Evolutionary conservation across 2,113 vertebrate species (phyloP), one percentile per base, ranked within the genome.

Genomic region (Bos taurus): DNA sequence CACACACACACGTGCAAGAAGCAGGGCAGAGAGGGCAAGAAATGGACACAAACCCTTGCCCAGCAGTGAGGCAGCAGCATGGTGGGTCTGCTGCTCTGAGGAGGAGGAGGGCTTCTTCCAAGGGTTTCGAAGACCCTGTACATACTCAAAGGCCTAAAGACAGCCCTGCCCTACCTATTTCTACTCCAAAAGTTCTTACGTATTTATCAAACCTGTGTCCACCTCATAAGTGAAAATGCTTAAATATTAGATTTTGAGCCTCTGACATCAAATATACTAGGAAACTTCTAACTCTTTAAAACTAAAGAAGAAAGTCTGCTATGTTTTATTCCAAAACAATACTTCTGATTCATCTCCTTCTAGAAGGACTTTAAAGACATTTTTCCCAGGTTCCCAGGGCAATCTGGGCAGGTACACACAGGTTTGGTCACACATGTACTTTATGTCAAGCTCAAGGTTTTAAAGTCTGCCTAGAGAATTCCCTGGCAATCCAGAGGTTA

Each of bases 221-320:
- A 33, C 8, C 84, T 93, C 78, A 52, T 62, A 54, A 26, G 12
- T 74, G 36, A 88, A 95, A 96, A n/a, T 36, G 57, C 19, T 93
- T 67, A 89, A 97, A 30, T 48, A 43, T 16, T 21, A 83, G 33
- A 83, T 54, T 23, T 14, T 54, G 50, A 54, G 19, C 50, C 50
- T 36, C 43, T 78, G 15, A n/a, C 36, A 57, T 12, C 48, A 56
- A 43, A n/a, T n/a, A 81, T n/a, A 26, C 71, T 36, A 40, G 17
- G 59, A 71, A 33, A 36, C 7, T 40, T 71, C 26, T 57, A 86
- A 78, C 26, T 74, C 95, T 88, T 80, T 46, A 95, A 91, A 81
- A 88, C 7, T 50, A 71, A 88, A 90, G 57, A 86, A 80, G 13
- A 46, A 50, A 64, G n/a, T 40, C 10, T 48, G 19, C 48, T 36